phyloP scores from a whole-genome alignment of 2,113 vertebrate species.

The Micromys minutus region DNA sequence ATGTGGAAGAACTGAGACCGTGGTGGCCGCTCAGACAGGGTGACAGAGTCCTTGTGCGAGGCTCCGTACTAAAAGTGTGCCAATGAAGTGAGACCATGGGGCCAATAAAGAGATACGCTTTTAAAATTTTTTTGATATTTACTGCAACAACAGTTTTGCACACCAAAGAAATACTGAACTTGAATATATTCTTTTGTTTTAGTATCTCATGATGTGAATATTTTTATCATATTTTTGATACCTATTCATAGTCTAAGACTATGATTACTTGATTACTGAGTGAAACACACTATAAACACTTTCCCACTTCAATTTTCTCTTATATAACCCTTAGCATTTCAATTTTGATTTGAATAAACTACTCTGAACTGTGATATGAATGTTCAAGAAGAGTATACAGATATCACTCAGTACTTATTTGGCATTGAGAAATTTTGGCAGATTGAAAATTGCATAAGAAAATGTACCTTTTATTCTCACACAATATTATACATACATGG shows the following conservation, averaged over 20 bases:
- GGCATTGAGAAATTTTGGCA: not conserved
- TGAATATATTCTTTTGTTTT: not conserved
- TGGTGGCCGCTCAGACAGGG: no score
- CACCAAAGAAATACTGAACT: not conserved
- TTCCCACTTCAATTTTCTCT: not conserved
- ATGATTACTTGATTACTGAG: not conserved
- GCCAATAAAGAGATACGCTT: no score
- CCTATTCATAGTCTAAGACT: not conserved
- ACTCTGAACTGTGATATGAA: not conserved
- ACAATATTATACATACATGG: not conserved
- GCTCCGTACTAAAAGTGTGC: no score
- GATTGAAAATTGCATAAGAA: not conserved
- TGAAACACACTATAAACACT: not conserved
- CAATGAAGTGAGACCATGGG: no score
- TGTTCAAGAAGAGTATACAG: not conserved
- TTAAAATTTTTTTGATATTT: no score
- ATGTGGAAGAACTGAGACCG: no score
- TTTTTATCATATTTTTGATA: not conserved
- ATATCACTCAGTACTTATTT: not conserved
- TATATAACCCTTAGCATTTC: not conserved
- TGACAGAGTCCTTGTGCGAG: no score
- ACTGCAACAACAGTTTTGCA: not conserved
- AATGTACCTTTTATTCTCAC: not conserved
- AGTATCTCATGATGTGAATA: not conserved
- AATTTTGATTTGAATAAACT: not conserved